These are phyloP conservation scores for Orthonevra nobilis DNA, from an alignment of 2,888 invertebrate species.

Conservation along the genomic window DNA sequence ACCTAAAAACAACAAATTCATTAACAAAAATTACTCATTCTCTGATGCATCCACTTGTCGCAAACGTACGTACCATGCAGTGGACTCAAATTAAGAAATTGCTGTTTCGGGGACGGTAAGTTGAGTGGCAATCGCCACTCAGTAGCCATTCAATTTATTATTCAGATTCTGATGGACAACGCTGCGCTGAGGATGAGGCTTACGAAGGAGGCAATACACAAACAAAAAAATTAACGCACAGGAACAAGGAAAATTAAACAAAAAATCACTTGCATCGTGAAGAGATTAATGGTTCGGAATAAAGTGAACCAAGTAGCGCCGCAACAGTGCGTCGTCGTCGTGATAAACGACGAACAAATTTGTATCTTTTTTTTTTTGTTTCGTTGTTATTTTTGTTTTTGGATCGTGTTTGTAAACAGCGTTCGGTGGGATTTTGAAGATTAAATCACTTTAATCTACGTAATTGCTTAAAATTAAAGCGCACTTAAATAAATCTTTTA, in stretches of 20 bases:
- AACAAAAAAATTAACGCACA: too few species aligned
- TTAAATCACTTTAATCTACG: slow-evolving; percentile 38
- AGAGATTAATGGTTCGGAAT: slow-evolving; percentile 63
- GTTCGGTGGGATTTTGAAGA: slow-evolving; percentile 30
- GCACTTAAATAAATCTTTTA: slow-evolving; percentile 10
- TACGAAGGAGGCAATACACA: slow-evolving; percentile 8
- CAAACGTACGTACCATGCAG: slow-evolving; percentile 9
- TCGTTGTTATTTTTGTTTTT: slow-evolving; percentile 5
- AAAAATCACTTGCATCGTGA: slow-evolving; percentile 63
- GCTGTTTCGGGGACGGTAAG: slow-evolving; percentile 12
- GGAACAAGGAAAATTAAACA: too few species aligned
- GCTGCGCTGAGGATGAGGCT: not conserved
- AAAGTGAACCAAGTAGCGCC: slow-evolving; percentile 56
- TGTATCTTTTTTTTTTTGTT: slow-evolving; percentile 4
- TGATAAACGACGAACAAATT: slow-evolving; percentile 55
- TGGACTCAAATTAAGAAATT: slow-evolving; percentile 59
- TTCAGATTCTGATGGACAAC: slow-evolving; percentile 49
- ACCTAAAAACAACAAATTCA: not conserved
- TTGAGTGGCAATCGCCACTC: slow-evolving; percentile 47
- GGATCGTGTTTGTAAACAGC: slow-evolving; percentile 5
- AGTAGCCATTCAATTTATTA: slow-evolving; percentile 57
- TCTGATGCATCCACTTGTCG: slow-evolving; percentile 2
- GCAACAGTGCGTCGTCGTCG: slow-evolving; percentile 53
- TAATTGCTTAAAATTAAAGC: slow-evolving; percentile 36
- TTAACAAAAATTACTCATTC: slow-evolving; percentile 11